Conservation (phyloP, 1,140 invertebrate species). For the Listronotus bonariensis region DNA sequence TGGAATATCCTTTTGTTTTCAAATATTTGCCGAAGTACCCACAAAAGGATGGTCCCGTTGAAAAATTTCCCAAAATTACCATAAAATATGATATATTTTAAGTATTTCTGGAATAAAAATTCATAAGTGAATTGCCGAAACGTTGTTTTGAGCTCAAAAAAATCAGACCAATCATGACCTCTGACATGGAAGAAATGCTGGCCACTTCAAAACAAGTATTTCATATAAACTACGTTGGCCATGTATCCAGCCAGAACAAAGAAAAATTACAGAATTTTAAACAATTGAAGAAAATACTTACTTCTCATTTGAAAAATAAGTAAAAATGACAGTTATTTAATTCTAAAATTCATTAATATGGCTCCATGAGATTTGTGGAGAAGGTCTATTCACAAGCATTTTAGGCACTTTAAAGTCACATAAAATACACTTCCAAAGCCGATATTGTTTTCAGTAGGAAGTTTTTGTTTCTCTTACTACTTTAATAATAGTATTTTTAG, state of each 20-base stretch:
- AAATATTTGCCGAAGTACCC: slow-evolving; percentile 1
- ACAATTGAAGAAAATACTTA: slow-evolving; percentile 37
- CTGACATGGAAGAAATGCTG: slow-evolving; percentile 43
- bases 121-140: slow-evolving; percentile 15
- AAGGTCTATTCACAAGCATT: slow-evolving; percentile 37
- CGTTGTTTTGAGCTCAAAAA: slow-evolving; percentile 28
- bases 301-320: slow-evolving; percentile 46
- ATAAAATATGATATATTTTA: not conserved
- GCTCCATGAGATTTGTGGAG: slow-evolving; percentile 46
- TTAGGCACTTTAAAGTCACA: slow-evolving; percentile 36
- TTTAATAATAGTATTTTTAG: slow-evolving; percentile 14
- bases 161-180: slow-evolving; percentile 43
- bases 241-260: slow-evolving; percentile 3
- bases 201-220: slow-evolving; percentile 32
- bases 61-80: slow-evolving; percentile 3
- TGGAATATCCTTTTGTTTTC: slow-evolving; percentile 30
- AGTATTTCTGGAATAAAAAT: slow-evolving; percentile 4
- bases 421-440: slow-evolving; percentile 16
- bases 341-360: slow-evolving; percentile 51
- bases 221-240: not conserved
- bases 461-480: slow-evolving; percentile 1
- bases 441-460: not conserved
- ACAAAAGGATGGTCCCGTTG: not conserved
- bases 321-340: slow-evolving; percentile 37
- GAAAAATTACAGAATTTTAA: not conserved